These are phyloP conservation scores for Canis aureus DNA, from an alignment of 2,113 vertebrate genomes.

Conservation along the genomic window DNA sequence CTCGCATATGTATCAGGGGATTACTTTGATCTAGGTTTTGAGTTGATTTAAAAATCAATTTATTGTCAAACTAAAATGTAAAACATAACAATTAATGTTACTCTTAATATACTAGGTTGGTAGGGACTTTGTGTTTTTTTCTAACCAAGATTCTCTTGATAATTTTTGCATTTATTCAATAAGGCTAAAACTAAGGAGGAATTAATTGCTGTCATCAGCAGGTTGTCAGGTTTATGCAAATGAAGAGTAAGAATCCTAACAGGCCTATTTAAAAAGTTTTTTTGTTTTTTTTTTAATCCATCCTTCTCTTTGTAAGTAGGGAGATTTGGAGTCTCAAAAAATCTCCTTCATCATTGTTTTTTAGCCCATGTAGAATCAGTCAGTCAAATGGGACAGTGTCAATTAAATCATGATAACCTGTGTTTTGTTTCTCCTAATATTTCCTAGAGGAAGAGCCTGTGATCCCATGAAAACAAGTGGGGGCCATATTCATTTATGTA, in stretches of 20 bases:
- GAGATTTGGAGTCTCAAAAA: neutral
- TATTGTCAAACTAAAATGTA: slow-evolving; percentile 29
- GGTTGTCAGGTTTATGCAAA: slow-evolving; percentile 40
- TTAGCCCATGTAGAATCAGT: neutral
- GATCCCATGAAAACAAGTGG: neutral
- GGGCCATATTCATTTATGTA: neutral
- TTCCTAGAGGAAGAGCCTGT: neutral
- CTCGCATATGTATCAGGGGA: neutral
- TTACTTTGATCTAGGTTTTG: slow-evolving; percentile 48
- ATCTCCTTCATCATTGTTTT: neutral
- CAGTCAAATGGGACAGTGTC: neutral
- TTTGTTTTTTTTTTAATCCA: neutral
- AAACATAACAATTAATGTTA: neutral
- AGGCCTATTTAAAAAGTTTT: neutral
- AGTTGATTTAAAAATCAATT: slow-evolving; percentile 32
- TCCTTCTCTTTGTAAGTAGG: neutral
- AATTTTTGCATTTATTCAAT: slow-evolving; percentile 26
- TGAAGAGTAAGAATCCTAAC: neutral
- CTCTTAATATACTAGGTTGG: neutral
- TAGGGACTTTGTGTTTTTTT: slow-evolving; percentile 33
- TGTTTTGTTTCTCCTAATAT: neutral
- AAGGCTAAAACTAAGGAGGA: slow-evolving; percentile 12
- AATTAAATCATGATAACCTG: neutral
- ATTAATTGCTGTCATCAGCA: neutral
- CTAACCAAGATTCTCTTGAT: slow-evolving; percentile 24